Evolutionary conservation across 1,140 invertebrate species (phyloP).

Genomic region (Micrasema longulum): DNA sequence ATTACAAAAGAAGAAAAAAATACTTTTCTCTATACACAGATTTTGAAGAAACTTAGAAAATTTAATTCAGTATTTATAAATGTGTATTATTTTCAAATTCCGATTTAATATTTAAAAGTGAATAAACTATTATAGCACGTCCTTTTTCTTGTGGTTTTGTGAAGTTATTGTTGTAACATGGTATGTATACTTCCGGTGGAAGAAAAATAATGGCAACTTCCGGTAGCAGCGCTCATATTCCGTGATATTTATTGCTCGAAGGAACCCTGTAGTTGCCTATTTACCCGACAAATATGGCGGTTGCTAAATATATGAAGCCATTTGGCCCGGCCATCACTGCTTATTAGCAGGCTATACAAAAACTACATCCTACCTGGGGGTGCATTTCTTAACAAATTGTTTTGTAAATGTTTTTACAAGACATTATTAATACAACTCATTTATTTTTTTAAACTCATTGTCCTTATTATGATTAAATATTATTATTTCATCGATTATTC

Average conservation of each 20-base stretch:
- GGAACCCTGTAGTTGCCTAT: constrained; percentile 29
- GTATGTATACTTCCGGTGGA: constrained; percentile 13
- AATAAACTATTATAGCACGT: too few relatives aligned
- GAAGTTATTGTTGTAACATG: neutral
- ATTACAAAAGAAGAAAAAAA: too few relatives aligned
- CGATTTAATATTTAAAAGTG: too few relatives aligned
- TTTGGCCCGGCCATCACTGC: constrained; percentile 1
- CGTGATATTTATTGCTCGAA: constrained; percentile 22
- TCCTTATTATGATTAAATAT: too few relatives aligned
- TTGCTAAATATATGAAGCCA: constrained; percentile 14
- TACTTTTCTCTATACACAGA: too few relatives aligned
- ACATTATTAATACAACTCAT: neutral
- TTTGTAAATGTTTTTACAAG: too few relatives aligned
- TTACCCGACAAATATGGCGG: constrained; percentile 21
- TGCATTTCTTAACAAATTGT: too few relatives aligned
- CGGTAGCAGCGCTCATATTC: constrained; percentile 27
- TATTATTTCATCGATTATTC: neutral
- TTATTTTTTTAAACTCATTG: constrained; percentile 6
- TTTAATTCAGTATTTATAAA: too few relatives aligned
- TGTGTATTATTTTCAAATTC: too few relatives aligned
- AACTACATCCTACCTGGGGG: too few relatives aligned
- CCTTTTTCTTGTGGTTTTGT: neutral
- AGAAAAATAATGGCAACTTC: constrained; percentile 35
- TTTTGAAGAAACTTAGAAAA: too few relatives aligned
- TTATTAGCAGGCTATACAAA: constrained; percentile 3